Conservation (phyloP, 2,888 invertebrate species). For the Conops quadrifasciatus region DNA sequence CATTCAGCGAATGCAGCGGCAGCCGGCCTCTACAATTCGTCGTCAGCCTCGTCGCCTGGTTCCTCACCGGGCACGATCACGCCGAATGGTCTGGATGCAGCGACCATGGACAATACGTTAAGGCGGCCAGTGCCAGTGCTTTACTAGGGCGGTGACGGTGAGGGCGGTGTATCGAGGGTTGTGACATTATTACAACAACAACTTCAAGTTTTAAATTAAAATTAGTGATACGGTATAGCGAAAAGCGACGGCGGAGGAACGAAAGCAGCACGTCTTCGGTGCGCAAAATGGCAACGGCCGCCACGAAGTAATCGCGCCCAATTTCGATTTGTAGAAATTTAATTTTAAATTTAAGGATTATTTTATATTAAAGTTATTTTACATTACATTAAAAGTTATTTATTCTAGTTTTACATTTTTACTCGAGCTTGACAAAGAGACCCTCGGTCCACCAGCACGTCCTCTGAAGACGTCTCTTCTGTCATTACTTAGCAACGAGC, state of each 20-base stretch:
- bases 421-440: background rate
- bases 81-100: slow-evolving; percentile 60
- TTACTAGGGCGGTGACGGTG: slow-evolving; percentile 52
- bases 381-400: background rate
- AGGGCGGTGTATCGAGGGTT: background rate
- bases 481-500: slow-evolving; percentile 43
- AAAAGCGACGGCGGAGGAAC: background rate
- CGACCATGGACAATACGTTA: slow-evolving; percentile 59
- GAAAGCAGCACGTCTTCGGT: background rate
- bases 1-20: slow-evolving; percentile 61
- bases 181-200: background rate
- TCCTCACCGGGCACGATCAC: slow-evolving; percentile 64
- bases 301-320: background rate
- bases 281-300: no score
- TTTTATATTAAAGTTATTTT: no score
- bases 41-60: slow-evolving; percentile 64
- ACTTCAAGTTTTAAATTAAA: background rate
- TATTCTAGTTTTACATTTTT: slow-evolving; percentile 9
- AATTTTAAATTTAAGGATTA: no score
- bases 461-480: background rate
- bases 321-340: background rate
- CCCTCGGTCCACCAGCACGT: background rate
- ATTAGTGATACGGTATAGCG: background rate
- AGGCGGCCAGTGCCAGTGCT: slow-evolving; percentile 65
- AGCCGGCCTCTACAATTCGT: slow-evolving; percentile 64